Evolutionary conservation across 2,113 vertebrate species (phyloP).

Genomic region (Tragelaphus imberbis): DNA sequence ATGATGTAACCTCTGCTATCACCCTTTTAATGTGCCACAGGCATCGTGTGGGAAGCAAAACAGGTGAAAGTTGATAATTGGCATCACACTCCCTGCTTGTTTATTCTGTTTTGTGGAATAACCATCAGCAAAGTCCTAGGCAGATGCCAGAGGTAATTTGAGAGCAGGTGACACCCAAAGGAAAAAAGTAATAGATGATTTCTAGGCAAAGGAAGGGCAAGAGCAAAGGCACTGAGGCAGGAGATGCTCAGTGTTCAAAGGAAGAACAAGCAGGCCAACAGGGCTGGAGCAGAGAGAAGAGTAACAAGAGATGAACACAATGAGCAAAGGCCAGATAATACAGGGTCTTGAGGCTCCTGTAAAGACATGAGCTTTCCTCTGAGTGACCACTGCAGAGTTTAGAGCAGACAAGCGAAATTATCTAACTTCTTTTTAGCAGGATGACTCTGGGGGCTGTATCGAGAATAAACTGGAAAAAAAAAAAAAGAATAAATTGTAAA

Average conservation of each 20-base stretch:
- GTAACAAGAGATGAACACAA: background rate
- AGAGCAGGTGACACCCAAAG: background rate
- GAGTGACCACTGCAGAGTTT: background rate
- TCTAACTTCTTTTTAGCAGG: background rate
- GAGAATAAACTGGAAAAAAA: background rate
- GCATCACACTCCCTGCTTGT: background rate
- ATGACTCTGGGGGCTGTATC: background rate
- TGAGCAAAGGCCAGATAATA: background rate
- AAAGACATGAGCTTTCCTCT: background rate
- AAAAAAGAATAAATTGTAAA: background rate
- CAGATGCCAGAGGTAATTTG: background rate
- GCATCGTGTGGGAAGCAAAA: background rate
- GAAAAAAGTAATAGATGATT: background rate
- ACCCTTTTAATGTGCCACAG: background rate
- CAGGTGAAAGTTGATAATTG: background rate
- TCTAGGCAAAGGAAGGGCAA: background rate
- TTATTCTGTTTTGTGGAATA: background rate
- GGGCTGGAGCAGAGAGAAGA: background rate
- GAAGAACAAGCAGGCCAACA: background rate
- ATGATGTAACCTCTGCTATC: background rate
- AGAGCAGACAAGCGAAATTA: background rate
- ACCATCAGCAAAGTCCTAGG: background rate
- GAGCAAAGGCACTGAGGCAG: background rate
- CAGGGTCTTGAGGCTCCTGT: background rate
- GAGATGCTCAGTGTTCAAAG: background rate